phyloP scores from a whole-genome alignment of 2,113 vertebrate genomes.

The Ailurus styani region DNA sequence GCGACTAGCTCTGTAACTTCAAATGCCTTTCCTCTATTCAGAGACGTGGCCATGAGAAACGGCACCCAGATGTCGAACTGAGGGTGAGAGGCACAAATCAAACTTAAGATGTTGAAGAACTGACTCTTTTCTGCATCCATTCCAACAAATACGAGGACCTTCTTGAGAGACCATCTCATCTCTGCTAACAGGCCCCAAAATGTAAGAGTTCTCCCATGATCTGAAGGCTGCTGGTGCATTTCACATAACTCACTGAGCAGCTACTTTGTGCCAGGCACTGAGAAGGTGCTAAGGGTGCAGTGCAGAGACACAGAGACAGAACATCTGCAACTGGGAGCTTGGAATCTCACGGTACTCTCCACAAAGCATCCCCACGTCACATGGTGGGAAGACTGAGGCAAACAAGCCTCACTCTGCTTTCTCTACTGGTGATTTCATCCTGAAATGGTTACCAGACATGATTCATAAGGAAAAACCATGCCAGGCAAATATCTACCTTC shows the following conservation, averaged over 20 bases:
- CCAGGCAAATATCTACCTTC: neutral
- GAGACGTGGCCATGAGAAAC: neutral
- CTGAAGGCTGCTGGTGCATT: neutral
- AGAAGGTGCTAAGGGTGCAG: neutral
- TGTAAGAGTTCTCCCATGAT: neutral
- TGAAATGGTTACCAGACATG: neutral
- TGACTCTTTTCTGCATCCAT: too few relatives aligned
- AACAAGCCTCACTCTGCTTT: too few relatives aligned
- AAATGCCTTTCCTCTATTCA: too few relatives aligned
- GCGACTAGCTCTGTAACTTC: neutral
- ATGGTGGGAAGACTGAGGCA: fast-evolving
- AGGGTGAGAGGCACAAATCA: neutral
- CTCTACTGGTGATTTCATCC: neutral
- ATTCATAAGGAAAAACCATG: neutral
- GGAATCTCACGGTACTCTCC: fast-evolving
- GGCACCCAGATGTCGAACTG: fast-evolving
- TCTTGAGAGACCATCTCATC: neutral
- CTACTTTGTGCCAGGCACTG: too few relatives aligned
- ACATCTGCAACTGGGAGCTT: fast-evolving
- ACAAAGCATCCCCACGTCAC: fast-evolving
- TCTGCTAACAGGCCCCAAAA: neutral
- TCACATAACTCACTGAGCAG: neutral
- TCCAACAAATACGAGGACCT: neutral
- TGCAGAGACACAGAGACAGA: neutral
- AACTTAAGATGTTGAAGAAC: neutral